phyloP scores from a whole-genome alignment of 2,113 vertebrate genomes.

The Blennius ocellaris region DNA sequence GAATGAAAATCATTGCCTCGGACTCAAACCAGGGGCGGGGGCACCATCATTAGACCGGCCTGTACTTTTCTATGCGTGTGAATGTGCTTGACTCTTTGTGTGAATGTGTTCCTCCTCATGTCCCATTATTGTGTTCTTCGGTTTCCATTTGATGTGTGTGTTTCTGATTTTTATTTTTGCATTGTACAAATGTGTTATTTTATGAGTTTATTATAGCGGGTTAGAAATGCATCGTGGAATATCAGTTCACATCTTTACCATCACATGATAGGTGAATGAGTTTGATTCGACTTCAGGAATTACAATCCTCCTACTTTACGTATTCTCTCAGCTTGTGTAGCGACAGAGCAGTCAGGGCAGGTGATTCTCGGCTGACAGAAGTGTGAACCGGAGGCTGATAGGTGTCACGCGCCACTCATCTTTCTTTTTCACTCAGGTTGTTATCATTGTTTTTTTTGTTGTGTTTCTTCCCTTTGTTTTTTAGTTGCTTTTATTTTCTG shows the following conservation, averaged over 20 bases:
- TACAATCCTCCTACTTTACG: neutral
- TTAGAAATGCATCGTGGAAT: slow-evolving; percentile 1
- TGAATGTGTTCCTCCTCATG: slow-evolving; percentile 63
- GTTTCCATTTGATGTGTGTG: slow-evolving; percentile 60
- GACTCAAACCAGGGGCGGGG: slow-evolving; percentile 71
- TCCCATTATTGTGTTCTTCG: slow-evolving; percentile 65
- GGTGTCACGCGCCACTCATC: slow-evolving; percentile 70
- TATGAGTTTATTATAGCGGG: slow-evolving; percentile 15
- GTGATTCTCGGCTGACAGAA: neutral
- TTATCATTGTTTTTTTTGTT: slow-evolving; percentile 77
- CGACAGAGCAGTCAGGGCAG: neutral
- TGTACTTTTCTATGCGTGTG: slow-evolving; percentile 63
- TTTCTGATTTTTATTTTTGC: slow-evolving; percentile 44
- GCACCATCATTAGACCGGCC: slow-evolving; percentile 80
- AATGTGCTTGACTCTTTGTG: slow-evolving; percentile 53
- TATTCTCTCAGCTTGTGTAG: neutral
- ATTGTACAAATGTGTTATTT: slow-evolving; percentile 36
- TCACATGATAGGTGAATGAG: neutral
- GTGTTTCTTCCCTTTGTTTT: slow-evolving; percentile 70
- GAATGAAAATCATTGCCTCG: slow-evolving; percentile 62
- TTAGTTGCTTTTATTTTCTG: slow-evolving; percentile 78
- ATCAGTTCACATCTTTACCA: neutral
- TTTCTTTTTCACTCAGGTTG: slow-evolving; percentile 76
- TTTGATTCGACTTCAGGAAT: neutral
- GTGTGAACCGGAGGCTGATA: slow-evolving; percentile 38